Base-by-base conservation (phyloP, 1,140 invertebrate genomes). In the Leptinotarsa undecemlineata region DNA sequence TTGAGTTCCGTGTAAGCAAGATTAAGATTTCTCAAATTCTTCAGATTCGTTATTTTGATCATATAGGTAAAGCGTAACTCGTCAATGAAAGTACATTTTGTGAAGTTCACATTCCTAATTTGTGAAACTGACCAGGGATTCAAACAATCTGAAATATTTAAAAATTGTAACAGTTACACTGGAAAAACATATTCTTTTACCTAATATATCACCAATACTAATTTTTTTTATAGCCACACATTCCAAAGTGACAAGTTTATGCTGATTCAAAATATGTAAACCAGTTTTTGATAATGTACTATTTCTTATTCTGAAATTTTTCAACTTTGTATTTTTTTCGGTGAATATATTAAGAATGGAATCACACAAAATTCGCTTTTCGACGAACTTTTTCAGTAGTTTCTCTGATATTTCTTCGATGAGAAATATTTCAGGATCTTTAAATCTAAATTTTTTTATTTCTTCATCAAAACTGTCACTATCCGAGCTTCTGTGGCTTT, bases 1-100 rank as follows among this genome's bases (percentile, higher is more conserved):
- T 92, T 92, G 77, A 94, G 90, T 82, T 93, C 91, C 51, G 92
- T 94, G 77, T 90, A 87, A 74, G 91, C 90, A 1, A 94, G 89
- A 85, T 93, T 92, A n/a, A 94, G 85, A 63, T 86, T 88, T 68
- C 89, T 89, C 51, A 94, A 83, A 72, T 89, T 90, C 73, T 87
- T 87, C 73, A 92, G 84, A 85, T 90, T 86, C 77, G 86, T 87
- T 64, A 90, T 84, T 69, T 88, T 86, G 73, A 87, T 86, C 76
- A 89, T 86, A 68, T 80, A 80, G 73, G 77, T 79, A 80, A 83
- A 88, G 85, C 87, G 85, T 73, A 86, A 86, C 78, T 86, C 86
- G 80, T 89, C 88, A 74, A 87, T 86, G 82, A 92, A 92, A 69
- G 89, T 89, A 81, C 91, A 91, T 81, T 88, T 88, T 62, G 90